phyloP scores from a whole-genome alignment of 2,888 invertebrate genomes.

The Tinea trinotella region DNA sequence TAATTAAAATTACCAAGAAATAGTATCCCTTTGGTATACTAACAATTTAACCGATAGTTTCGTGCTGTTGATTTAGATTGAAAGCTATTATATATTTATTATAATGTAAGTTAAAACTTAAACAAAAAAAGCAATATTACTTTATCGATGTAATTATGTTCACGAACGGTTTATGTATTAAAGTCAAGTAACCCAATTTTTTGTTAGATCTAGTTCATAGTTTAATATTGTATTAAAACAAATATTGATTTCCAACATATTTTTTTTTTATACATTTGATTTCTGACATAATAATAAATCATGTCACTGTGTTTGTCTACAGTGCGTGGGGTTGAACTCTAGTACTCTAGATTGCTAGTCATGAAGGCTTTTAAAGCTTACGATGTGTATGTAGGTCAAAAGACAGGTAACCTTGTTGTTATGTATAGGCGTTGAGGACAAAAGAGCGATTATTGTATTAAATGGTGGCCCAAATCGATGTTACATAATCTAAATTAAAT shows the following conservation, averaged over 20 bases:
- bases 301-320: background rate
- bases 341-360: constrained; percentile 30
- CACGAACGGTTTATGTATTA: background rate
- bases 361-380: constrained; percentile 44
- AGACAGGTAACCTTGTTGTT: constrained; percentile 24
- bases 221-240: background rate
- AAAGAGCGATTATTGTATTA: constrained; percentile 19
- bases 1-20: constrained; percentile 1
- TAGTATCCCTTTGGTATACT: background rate
- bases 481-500: constrained; percentile 9
- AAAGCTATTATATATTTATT: too few relatives aligned
- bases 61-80: too few relatives aligned
- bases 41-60: too few relatives aligned
- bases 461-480: constrained; percentile 10
- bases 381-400: constrained; percentile 39
- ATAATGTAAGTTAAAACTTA: too few relatives aligned
- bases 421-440: constrained; percentile 21
- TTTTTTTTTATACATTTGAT: background rate
- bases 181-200: constrained; percentile 4
- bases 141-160: background rate
- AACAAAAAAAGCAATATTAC: too few relatives aligned
- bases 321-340: constrained; percentile 6
- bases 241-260: background rate
- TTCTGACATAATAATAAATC: background rate
- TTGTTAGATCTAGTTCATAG: constrained; percentile 7